These are phyloP conservation scores for Aphidius gifuensis DNA, from an alignment of 1,140 invertebrate species.

Conservation along the genomic window DNA sequence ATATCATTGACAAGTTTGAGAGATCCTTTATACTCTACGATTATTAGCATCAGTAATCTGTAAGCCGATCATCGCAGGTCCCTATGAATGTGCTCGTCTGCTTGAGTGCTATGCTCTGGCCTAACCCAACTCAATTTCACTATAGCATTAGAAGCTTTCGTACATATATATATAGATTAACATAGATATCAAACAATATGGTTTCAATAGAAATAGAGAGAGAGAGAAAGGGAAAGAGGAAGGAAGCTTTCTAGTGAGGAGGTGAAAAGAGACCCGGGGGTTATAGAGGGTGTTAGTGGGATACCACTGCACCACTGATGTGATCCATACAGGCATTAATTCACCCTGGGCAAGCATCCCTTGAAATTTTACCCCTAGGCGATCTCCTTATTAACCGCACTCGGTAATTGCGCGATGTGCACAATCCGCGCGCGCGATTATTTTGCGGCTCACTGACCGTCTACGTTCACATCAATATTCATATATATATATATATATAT, in stretches of 20 bases:
- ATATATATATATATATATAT: too few relatives aligned
- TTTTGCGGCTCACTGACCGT: slow-evolving; percentile 38
- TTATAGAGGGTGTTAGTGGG: slow-evolving; percentile 3
- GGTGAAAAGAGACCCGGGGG: neutral
- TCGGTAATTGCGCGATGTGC: slow-evolving; percentile 39
- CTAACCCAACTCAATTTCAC: slow-evolving; percentile 23
- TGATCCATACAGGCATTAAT: too few relatives aligned
- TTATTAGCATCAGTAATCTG: slow-evolving; percentile 27
- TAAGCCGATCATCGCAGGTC: slow-evolving; percentile 35
- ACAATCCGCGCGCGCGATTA: slow-evolving; percentile 32
- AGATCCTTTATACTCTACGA: too few relatives aligned
- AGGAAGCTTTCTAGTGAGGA: neutral
- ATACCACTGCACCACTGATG: too few relatives aligned
- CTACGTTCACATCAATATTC: neutral
- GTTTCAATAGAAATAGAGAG: neutral
- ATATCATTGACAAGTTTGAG: neutral
- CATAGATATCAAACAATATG: slow-evolving; percentile 1
- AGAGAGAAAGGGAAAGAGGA: slow-evolving; percentile 16
- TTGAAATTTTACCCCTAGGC: slow-evolving; percentile 20
- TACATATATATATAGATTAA: neutral
- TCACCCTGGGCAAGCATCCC: slow-evolving; percentile 6
- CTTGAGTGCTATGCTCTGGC: slow-evolving; percentile 29
- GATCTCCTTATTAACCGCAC: slow-evolving; percentile 50
- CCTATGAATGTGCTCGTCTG: slow-evolving; percentile 31
- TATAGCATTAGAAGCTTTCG: neutral